phyloP scores from a whole-genome alignment of 2,797 vertebrate species.

The Alosa sapidissima region DNA sequence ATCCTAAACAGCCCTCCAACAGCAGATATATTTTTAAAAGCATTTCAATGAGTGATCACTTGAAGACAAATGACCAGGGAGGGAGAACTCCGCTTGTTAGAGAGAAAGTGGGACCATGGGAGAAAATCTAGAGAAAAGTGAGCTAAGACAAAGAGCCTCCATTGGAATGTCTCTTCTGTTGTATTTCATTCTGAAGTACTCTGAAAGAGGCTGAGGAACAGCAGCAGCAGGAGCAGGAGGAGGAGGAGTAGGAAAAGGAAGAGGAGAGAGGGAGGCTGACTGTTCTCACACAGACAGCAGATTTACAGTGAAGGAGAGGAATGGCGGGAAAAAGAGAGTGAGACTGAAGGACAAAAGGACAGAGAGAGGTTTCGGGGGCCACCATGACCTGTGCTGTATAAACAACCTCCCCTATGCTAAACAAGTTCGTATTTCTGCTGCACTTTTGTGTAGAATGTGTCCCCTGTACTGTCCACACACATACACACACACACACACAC shows the following conservation, averaged over 20 bases:
- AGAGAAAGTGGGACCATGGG: too few relatives aligned
- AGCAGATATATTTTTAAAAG: neutral
- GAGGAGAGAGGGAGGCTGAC: neutral
- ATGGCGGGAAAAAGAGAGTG: neutral
- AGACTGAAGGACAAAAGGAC: neutral
- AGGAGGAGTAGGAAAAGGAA: too few relatives aligned
- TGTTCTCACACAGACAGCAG: neutral
- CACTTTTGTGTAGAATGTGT: neutral
- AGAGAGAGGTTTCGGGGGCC: neutral
- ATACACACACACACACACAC: constrained; percentile 26
- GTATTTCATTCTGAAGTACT: too few relatives aligned
- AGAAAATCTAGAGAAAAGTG: too few relatives aligned
- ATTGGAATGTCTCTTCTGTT: too few relatives aligned
- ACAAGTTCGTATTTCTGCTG: neutral
- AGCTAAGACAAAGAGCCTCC: too few relatives aligned
- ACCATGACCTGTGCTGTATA: neutral
- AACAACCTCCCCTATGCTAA: neutral
- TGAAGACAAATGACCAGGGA: neutral
- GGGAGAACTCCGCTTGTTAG: too few relatives aligned
- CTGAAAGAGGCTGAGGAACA: too few relatives aligned
- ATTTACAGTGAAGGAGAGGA: neutral
- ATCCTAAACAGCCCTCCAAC: neutral
- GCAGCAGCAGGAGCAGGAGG: too few relatives aligned
- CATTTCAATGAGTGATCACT: neutral
- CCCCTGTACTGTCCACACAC: neutral